Evolutionary conservation across 1,140 invertebrate genomes (phyloP).

Genomic region (Pseudomyrmex concolor): DNA sequence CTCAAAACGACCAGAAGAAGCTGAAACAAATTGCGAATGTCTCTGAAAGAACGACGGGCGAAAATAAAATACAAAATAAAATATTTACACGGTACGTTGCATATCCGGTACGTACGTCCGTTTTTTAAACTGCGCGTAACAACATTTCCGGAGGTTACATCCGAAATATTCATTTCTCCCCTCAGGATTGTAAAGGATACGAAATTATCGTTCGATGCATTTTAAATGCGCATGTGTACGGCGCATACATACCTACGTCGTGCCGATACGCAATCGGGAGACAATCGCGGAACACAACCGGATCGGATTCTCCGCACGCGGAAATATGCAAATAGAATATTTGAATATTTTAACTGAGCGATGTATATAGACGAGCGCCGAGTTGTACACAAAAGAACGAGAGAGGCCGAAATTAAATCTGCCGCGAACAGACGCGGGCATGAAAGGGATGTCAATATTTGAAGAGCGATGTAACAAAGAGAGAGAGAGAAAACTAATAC

Average conservation of each 20-base stretch:
- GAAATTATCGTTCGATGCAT: slow-evolving; percentile 41
- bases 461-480: not conserved
- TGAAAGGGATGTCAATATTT: slow-evolving; percentile 4
- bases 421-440: not conserved
- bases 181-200: not conserved
- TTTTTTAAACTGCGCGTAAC: not conserved
- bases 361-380: not conserved
- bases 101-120: too few species aligned
- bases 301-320: not conserved
- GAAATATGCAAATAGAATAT: not conserved
- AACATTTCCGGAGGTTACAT: not conserved
- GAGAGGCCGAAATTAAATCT: slow-evolving; percentile 3
- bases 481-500: not conserved
- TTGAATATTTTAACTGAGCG: not conserved
- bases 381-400: not conserved
- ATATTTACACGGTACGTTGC: not conserved
- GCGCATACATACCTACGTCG: too few species aligned
- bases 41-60: too few species aligned
- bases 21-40: slow-evolving; percentile 14
- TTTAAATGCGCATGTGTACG: slow-evolving; percentile 15
- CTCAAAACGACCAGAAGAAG: slow-evolving; percentile 17
- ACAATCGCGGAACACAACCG: slow-evolving; percentile 6
- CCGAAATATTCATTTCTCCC: too few species aligned
- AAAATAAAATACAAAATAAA: not conserved
- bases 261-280: too few species aligned